Evolutionary conservation across 1,140 invertebrate genomes (phyloP), one percentile per base, ranked within the genome.

Genomic region (Drosophila sproati): DNA sequence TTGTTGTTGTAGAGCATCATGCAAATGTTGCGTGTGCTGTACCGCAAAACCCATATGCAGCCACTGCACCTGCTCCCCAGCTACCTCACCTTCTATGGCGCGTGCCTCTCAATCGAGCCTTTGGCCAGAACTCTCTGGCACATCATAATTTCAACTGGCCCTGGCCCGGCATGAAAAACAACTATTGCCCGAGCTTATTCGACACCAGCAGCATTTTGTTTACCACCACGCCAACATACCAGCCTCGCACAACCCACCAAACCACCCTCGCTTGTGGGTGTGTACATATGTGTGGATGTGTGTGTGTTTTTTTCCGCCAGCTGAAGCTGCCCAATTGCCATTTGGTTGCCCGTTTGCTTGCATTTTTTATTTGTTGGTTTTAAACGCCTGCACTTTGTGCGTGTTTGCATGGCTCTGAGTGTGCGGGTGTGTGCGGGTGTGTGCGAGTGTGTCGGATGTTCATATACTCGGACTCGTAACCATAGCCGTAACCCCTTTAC

Each of bases 311-410:
- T 61, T 73, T 47, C 43, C 55, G 31, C 6, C 43, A 57, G 56
- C 55, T 76, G 69, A 41, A 87, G 82, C 83, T 89, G 83, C 80
- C 83, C 83, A 88, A 88, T 88, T 88, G 83, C 83, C 85, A 88
- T 88, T 88, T 89, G 83, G 83, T 83, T 88, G 83, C 62, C 77
- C 80, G 83, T 89, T 88, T 88, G 85, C 80, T 60, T 82, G 83
- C 83, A 83, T 88, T 88, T 88, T 88, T 88, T 88, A 88, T 88
- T 88, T 88, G 85, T 80, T 86, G 82, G 82, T 80, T 86, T 86
- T 86, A 86, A 86, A 78, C 85, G 81, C 81, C 75, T 85, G 81
- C 81, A 85, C 60, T 85, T 86, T 80, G 77, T 80, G 73, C 64
- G 37, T 47, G 6, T 20, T 47, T 61, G 72, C 28, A 45, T 20